These are phyloP conservation scores for Nothura maculosa DNA, from an alignment of 2,797 vertebrate species.

Conservation along the genomic window DNA sequence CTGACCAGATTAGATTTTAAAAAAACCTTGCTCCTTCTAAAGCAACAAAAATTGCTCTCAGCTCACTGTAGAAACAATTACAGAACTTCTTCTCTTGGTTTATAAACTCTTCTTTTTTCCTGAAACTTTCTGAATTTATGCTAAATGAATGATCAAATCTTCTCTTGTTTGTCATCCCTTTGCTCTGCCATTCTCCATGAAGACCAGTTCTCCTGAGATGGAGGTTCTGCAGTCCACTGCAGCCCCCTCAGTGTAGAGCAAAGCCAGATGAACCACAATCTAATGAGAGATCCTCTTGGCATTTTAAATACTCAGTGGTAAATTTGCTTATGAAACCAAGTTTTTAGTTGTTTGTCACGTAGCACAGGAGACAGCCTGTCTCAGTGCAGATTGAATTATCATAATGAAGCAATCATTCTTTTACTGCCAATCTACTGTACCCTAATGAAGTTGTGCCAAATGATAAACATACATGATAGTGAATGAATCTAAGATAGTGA, in stretches of 20 bases:
- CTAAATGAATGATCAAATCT: not conserved
- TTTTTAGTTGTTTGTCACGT: constrained; percentile 25
- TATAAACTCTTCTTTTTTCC: not conserved
- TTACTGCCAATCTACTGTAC: constrained; percentile 1
- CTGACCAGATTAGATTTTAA: not conserved
- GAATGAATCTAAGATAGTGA: not conserved
- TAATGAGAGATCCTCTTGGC: constrained; percentile 11
- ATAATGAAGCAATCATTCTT: constrained; percentile 24
- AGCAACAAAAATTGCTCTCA: not conserved
- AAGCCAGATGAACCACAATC: not conserved
- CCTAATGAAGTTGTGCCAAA: not conserved
- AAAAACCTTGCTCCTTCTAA: not conserved
- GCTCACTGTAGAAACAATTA: not conserved
- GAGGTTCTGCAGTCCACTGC: not conserved
- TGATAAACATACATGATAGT: constrained; percentile 41
- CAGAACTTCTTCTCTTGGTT: not conserved
- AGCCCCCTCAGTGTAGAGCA: not conserved
- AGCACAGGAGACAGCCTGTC: constrained; percentile 47
- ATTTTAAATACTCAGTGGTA: constrained; percentile 21
- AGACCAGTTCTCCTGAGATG: not conserved
- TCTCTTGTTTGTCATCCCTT: not conserved
- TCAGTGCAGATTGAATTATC: constrained; percentile 40
- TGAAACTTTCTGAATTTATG: not conserved
- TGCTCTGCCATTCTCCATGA: not conserved
- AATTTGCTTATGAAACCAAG: constrained; percentile 44